phyloP scores from a whole-genome alignment of 1,140 invertebrate species.

The Zaprionus africanus region DNA sequence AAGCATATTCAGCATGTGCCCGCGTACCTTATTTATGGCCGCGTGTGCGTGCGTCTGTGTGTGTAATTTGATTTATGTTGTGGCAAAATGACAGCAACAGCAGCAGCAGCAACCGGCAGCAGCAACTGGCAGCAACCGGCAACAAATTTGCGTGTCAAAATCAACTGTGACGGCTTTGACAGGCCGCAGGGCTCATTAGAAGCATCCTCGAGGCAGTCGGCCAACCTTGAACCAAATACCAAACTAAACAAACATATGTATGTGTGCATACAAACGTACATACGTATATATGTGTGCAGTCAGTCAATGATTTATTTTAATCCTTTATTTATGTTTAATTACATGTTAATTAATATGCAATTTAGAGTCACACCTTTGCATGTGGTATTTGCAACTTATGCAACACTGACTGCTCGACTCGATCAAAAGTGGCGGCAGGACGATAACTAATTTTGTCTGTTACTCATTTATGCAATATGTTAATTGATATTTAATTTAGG shows the following conservation, averaged over 20 bases:
- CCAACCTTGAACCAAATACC: conserved; percentile 1
- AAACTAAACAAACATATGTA: neutral
- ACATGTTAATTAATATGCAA: too few species aligned
- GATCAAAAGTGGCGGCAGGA: too few species aligned
- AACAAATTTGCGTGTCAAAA: conserved; percentile 73
- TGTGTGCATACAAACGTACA: too few species aligned
- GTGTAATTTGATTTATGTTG: conserved; percentile 72
- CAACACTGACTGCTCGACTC: too few species aligned
- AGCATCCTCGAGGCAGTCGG: conserved; percentile 7
- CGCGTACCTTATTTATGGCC: conserved; percentile 25
- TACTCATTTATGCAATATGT: too few species aligned
- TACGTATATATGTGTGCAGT: neutral
- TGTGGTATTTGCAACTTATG: too few species aligned
- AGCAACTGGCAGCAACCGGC: conserved; percentile 11
- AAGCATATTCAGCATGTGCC: conserved; percentile 14
- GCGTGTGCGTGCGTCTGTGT: neutral
- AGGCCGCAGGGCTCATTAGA: conserved; percentile 71
- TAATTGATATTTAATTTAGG: too few species aligned
- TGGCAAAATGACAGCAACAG: conserved; percentile 63
- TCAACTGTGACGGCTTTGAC: conserved; percentile 79
- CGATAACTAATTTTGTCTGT: too few species aligned
- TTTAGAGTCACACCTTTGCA: too few species aligned
- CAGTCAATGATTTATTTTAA: too few species aligned
- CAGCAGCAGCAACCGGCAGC: conserved; percentile 4
- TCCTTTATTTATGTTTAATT: too few species aligned